Evolutionary conservation across 2,113 vertebrate species (phyloP), one percentile per base, ranked within the genome.

Genomic region (Misgurnus anguillicaudatus): DNA sequence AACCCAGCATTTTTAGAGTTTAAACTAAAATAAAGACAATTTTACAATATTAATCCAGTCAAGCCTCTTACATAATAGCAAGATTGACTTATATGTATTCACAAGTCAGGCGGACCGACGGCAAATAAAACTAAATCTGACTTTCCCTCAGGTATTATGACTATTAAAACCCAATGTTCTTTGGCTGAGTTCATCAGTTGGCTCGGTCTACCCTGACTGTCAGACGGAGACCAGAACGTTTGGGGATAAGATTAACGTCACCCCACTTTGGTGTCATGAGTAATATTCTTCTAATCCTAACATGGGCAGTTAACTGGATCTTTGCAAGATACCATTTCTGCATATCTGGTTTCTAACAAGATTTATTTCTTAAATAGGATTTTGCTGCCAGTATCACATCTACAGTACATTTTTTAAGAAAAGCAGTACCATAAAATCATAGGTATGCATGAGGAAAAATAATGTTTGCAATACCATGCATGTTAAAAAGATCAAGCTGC

Each of bases 191-290:
- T 64, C 31, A 9, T 3, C 6, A 51, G 60, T 75, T 64, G 45
- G 74, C 74, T 64, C 9, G 9, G 24, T 38, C 6, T 51, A 31
- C 6, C 60, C 24, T 17, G 6, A 17, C 73, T 63, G 60, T 75
- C 61, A 51, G 61, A 16, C 60, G 48, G 60, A 75, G 60, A 64
- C 24, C 41, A 48, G 16, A 75, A 13, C 4, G 31, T 64, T 75
- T 75, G 24, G 11, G 17, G 61, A 48, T 64, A 64, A 75, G 73
- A 76, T 65, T 76, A 76, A 16, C 6, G 31, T 76, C 61, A 76
- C 47, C 45, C 45, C 31, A 5, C 24, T 65, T 16, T 9, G 4
- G 24, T 53, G 74, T 31, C 73, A 65, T 51, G 36, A 64, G 61
- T 45, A 19, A 63, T 64, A 21, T 21, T 53, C 73, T 75, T 53